Percentiles rank a stretch among this genome's conserved stretches.
phyloP scores from a whole-genome alignment of 2,888 invertebrate species.

The Autographa gamma region DNA sequence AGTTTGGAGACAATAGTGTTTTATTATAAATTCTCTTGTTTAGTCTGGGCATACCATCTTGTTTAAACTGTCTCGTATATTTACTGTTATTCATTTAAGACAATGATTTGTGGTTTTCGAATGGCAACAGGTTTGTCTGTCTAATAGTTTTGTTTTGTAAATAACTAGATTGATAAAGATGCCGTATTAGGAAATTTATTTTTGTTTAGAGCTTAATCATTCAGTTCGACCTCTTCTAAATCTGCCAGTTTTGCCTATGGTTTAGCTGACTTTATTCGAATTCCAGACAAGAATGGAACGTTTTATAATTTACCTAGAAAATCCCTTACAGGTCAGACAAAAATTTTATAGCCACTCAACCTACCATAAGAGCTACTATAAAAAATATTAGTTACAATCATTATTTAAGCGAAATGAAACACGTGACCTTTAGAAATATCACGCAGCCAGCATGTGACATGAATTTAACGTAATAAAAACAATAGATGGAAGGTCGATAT shows the following conservation, averaged over 20 bases:
- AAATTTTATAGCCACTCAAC: no score
- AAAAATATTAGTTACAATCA: background rate
- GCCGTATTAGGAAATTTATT: background rate
- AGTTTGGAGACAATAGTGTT: slow-evolving; percentile 36
- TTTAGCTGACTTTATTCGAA: no score
- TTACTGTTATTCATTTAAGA: slow-evolving; percentile 10
- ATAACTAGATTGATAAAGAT: background rate
- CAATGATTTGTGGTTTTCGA: slow-evolving; percentile 19
- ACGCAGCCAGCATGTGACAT: slow-evolving; percentile 36
- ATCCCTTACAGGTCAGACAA: no score
- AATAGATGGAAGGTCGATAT: slow-evolving; percentile 45
- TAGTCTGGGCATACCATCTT: slow-evolving; percentile 12
- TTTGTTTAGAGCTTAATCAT: background rate
- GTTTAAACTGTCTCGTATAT: slow-evolving; percentile 13
- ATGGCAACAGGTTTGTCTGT: background rate
- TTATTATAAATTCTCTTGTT: slow-evolving; percentile 26
- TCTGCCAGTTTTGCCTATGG: no score
- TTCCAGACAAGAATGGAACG: no score
- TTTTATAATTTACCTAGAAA: no score
- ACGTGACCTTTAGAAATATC: slow-evolving; percentile 35
- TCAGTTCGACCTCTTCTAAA: no score
- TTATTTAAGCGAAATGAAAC: slow-evolving; percentile 8
- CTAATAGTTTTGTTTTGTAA: background rate
- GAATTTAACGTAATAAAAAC: slow-evolving; percentile 47
- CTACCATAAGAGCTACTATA: no score